Percentiles rank a stretch among this genome's conserved stretches.
Evolutionary conservation across 1,140 invertebrate genomes (phyloP).

Genomic region (Holcopasites calliopsidis): DNA sequence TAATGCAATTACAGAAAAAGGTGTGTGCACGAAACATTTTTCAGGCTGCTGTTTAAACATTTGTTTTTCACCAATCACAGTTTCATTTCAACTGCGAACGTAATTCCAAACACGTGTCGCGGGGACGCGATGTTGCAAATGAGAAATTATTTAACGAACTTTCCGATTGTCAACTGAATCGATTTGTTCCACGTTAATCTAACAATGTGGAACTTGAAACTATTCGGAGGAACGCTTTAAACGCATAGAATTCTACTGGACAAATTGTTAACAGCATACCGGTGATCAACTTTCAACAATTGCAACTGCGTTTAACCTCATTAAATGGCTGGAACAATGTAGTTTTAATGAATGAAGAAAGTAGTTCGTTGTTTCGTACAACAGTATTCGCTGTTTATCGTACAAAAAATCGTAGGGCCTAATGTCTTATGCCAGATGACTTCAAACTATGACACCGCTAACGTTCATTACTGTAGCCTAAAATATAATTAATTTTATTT

Average conservation of each 20-base stretch:
- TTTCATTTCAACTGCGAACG: no score
- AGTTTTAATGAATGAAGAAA: constrained; percentile 11
- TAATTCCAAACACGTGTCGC: not conserved
- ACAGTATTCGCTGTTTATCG: not conserved
- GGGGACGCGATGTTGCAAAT: not conserved
- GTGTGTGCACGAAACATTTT: no score
- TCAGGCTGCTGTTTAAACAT: no score
- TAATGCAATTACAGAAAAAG: no score
- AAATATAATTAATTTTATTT: not conserved
- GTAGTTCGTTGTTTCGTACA: not conserved
- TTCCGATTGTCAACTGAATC: not conserved
- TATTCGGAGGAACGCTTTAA: not conserved
- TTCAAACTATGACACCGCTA: not conserved
- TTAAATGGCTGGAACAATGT: constrained; percentile 8
- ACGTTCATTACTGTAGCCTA: not conserved
- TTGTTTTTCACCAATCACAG: no score
- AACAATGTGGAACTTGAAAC: not conserved
- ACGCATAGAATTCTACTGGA: not conserved
- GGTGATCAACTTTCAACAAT: not conserved
- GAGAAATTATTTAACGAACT: not conserved
- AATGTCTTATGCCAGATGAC: not conserved
- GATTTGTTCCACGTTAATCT: not conserved
- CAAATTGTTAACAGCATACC: not conserved
- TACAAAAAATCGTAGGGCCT: not conserved
- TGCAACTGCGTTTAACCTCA: constrained; percentile 2